Conservation (phyloP, 2,888 invertebrate species). For the Hoplodrina ambigua region DNA sequence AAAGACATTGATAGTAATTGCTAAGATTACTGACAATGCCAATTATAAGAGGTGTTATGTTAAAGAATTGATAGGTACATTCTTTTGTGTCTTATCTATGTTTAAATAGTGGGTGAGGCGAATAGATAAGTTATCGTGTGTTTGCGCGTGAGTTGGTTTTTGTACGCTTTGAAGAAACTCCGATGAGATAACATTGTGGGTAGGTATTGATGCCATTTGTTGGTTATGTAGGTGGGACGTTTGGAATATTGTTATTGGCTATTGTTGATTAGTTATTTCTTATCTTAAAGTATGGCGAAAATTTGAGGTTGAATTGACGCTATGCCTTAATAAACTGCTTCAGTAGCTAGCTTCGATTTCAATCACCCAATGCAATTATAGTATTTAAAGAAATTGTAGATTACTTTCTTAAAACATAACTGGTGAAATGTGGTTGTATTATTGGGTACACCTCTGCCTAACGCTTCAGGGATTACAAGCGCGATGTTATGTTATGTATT, state of each 20-base stretch:
- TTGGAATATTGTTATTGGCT: constrained; percentile 52
- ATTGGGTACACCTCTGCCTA: too few species aligned
- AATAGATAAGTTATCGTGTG: constrained; percentile 59
- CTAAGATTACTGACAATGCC: constrained; percentile 47
- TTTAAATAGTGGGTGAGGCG: constrained; percentile 66
- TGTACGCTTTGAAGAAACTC: constrained; percentile 58
- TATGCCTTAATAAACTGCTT: constrained; percentile 15
- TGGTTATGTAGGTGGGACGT: constrained; percentile 28
- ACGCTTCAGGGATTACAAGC: too few species aligned
- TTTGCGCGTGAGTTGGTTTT: constrained; percentile 59
- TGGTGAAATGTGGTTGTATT: too few species aligned
- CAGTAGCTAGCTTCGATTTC: constrained; percentile 17
- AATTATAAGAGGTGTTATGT: constrained; percentile 61
- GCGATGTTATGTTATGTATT: too few species aligned
- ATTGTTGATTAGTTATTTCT: constrained; percentile 50
- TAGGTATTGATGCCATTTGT: constrained; percentile 54
- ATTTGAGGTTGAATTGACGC: constrained; percentile 19
- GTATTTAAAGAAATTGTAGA: neutral
- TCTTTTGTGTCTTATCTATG: constrained; percentile 62
- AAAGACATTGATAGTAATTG: constrained; percentile 49
- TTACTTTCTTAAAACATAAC: neutral
- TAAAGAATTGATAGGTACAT: constrained; percentile 58
- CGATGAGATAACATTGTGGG: constrained; percentile 61
- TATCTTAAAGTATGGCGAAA: constrained; percentile 37
- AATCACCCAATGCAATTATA: neutral